These are phyloP conservation scores for Hirudo medicinalis DNA, from an alignment of 1,140 invertebrate genomes.

Conservation along the genomic window DNA sequence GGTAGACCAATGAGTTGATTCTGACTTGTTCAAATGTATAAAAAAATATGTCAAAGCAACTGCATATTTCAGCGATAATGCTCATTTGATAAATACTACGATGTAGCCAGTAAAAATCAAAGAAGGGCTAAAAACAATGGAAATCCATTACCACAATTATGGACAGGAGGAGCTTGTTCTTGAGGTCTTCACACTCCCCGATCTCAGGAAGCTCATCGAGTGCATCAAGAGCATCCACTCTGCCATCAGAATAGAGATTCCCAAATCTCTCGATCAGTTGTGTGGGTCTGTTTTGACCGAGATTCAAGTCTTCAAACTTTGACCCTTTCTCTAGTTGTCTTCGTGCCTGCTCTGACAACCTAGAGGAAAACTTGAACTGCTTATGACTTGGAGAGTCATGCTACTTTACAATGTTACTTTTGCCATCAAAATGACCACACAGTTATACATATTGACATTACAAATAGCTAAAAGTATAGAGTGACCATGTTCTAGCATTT, in stretches of 20 bases:
- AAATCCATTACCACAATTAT: constrained; percentile 70
- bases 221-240: constrained; percentile 68
- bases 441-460: too few relatives aligned
- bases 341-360: constrained; percentile 39
- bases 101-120: not conserved
- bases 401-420: too few relatives aligned
- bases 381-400: too few relatives aligned
- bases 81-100: too few relatives aligned
- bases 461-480: too few relatives aligned
- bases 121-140: constrained; percentile 4
- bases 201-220: constrained; percentile 63
- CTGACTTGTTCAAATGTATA: too few relatives aligned
- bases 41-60: too few relatives aligned
- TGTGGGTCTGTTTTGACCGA: constrained; percentile 38
- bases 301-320: constrained; percentile 37
- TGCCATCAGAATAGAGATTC: constrained; percentile 56
- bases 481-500: too few relatives aligned
- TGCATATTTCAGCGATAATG: too few relatives aligned
- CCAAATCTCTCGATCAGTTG: constrained; percentile 62
- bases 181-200: constrained; percentile 65
- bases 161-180: constrained; percentile 83
- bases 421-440: too few relatives aligned
- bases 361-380: constrained; percentile 23
- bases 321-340: constrained; percentile 31
- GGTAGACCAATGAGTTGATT: too few relatives aligned